phyloP scores from a whole-genome alignment of 2,797 vertebrate genomes.

The Pseudomugil tenellus region DNA sequence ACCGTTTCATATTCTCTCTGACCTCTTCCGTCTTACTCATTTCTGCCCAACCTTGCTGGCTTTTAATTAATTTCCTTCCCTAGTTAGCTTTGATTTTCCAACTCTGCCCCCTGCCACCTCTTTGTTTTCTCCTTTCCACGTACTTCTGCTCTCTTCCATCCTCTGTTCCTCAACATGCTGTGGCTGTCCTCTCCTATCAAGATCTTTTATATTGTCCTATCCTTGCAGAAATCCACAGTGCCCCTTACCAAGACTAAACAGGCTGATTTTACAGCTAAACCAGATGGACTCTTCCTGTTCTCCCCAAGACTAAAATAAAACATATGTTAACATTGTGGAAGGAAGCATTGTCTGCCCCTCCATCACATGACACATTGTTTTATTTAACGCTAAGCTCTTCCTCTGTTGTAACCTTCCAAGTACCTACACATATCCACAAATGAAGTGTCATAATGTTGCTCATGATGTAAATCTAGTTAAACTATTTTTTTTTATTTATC shows the following conservation, averaged over 20 bases:
- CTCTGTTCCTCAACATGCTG: constrained; percentile 2
- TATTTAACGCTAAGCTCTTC: constrained; percentile 70
- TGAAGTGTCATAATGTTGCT: too few relatives aligned
- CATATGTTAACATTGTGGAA: constrained; percentile 51
- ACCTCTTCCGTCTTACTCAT: constrained; percentile 16
- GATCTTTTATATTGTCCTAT: constrained; percentile 46
- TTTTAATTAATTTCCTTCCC: constrained; percentile 2
- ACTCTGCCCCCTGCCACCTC: not conserved
- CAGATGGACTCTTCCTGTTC: constrained; percentile 65
- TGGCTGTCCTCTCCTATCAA: not conserved
- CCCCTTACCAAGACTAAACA: not conserved
- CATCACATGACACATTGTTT: constrained; percentile 66
- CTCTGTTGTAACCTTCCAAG: too few relatives aligned
- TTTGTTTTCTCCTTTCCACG: not conserved
- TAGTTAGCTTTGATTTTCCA: not conserved
- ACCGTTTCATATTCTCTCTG: not conserved
- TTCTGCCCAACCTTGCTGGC: constrained; percentile 2
- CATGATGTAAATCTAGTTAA: too few relatives aligned
- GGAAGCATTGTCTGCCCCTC: constrained; percentile 32
- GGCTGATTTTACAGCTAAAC: constrained; percentile 36
- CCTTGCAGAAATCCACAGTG: constrained; percentile 39
- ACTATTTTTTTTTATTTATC: too few relatives aligned
- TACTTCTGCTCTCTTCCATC: not conserved
- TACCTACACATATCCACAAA: too few relatives aligned
- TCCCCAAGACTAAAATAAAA: constrained; percentile 55